These are phyloP conservation scores for Phyllostomus discolor DNA, from an alignment of 2,113 vertebrate species.

Conservation along the genomic window DNA sequence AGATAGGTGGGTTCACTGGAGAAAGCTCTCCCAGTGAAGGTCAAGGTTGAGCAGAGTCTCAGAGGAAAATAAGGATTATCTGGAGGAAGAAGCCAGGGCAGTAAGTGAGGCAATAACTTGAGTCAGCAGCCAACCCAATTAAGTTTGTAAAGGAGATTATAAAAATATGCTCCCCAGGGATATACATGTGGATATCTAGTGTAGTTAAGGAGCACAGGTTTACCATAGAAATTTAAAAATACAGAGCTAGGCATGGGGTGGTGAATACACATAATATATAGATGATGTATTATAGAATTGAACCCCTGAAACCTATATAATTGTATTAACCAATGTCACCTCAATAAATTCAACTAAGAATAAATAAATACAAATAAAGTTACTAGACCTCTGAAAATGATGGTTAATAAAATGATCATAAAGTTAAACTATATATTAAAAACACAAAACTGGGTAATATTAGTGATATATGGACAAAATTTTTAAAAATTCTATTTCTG, in stretches of 20 bases:
- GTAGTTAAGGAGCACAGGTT: neutral
- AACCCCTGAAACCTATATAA: too few species aligned
- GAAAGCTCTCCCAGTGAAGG: neutral
- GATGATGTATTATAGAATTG: too few species aligned
- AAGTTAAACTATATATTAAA: neutral
- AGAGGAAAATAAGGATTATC: neutral
- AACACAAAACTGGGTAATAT: neutral
- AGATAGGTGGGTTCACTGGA: neutral
- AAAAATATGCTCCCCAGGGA: neutral
- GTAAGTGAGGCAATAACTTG: neutral
- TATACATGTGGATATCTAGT: neutral
- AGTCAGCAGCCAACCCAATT: neutral
- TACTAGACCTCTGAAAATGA: too few species aligned
- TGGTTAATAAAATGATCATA: too few species aligned
- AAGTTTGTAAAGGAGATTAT: neutral
- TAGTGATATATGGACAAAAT: neutral
- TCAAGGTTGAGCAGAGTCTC: neutral
- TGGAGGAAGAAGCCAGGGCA: neutral
- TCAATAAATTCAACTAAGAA: too few species aligned
- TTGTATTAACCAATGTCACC: too few species aligned
- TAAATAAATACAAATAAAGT: too few species aligned
- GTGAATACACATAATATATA: too few species aligned
- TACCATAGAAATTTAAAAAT: neutral
- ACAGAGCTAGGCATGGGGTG: neutral
- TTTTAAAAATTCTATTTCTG: neutral